phyloP scores from a whole-genome alignment of 2,113 vertebrate species.

The Alexandromys fortis region DNA sequence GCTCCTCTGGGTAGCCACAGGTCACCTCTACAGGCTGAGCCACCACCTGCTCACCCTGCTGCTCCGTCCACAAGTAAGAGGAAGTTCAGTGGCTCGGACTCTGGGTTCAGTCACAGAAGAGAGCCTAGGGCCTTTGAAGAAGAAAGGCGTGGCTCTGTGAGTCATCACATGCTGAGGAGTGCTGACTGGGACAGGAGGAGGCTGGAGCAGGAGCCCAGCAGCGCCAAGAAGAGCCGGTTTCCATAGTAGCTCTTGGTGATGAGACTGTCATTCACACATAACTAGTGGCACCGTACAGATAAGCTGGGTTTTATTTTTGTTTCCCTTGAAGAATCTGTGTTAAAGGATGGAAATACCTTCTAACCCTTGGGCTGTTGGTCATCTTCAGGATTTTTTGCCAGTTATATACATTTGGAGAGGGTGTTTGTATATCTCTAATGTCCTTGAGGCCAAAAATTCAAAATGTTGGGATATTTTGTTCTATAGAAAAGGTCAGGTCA shows the following conservation, averaged over 20 bases:
- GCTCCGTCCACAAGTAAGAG: background rate
- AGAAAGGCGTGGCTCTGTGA: background rate
- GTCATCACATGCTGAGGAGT: background rate
- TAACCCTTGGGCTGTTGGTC: background rate
- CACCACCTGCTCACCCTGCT: background rate
- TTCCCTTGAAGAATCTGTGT: background rate
- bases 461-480: background rate
- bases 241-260: constrained; percentile 41
- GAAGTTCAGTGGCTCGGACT: background rate
- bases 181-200: constrained; percentile 20
- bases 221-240: constrained; percentile 80
- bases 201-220: background rate
- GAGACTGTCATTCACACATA: background rate
- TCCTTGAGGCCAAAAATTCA: constrained; percentile 42
- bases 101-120: background rate
- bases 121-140: background rate
- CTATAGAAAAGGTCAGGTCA: constrained; percentile 39
- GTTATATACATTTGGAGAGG: constrained; percentile 24
- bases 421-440: background rate
- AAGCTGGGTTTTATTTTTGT: background rate
- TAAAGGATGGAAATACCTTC: background rate
- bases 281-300: background rate
- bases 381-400: background rate
- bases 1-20: background rate
- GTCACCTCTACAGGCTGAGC: rapidly evolving